Base-by-base conservation (phyloP, 35 echinoderm and acorn worm genomes). In the Anneissia japonica region DNA sequence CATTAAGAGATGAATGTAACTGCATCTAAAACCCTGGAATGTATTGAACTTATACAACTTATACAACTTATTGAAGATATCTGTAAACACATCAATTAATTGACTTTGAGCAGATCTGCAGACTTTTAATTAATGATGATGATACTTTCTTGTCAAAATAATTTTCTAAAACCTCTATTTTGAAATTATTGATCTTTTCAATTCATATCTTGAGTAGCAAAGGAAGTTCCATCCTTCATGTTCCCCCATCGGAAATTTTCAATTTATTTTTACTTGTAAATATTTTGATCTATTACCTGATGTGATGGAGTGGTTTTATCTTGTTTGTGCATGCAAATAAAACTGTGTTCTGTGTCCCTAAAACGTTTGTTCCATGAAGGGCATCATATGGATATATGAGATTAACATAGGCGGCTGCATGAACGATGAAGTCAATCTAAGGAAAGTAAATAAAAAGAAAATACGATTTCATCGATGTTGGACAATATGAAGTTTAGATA, bases 321-420 rank as follows among this genome's bases (percentile, higher is more conserved):
- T 90, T 90, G 72, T 90, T 90, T 74, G 88, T 90, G 75, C 81
- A 90, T 56, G 88, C 72, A 77, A 90, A 90, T 3, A 75, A 82
- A 0, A 90, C 81, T 0, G 84, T 45, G 37, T 90, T 90, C 45
- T 84, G 88, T 11, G 88, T 90, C 4, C 88, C 88, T 35, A 84
- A 35, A 16, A 90, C 88, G 36, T 90, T 89, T 7, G 81, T 82
- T 74, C 88, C 88, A 29, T 82, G 74, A 29, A 90, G 39, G 4
- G 88, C 88, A 13, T 84, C 46, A 26, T 84, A 84, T 3, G 88
- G 88, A 36, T 84, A 90, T 9, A 90, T 38, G 26, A 90, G 34
- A 34, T 90, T 90, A 0, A 90, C 88, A 79, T 90, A 90, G 31
- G 88, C 88, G 31, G 88, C 88, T 4, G 88, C 56, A 38, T 90